Base-by-base conservation (phyloP, 1,140 invertebrate species). In the Plutomurus gul region DNA sequence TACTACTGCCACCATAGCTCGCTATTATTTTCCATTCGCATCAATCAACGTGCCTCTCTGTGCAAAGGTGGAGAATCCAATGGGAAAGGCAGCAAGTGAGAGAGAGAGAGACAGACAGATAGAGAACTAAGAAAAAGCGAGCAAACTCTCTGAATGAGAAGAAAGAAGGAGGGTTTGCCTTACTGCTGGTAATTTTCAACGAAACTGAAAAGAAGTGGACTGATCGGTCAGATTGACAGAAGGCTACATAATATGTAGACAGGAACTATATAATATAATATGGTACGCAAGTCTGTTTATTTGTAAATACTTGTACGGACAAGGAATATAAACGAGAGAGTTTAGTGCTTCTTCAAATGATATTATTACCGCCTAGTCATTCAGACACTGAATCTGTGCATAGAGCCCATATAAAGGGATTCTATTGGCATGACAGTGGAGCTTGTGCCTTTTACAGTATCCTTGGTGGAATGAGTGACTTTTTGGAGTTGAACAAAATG, bases 401-500 rank as follows among this genome's bases (percentile, higher is more conserved):
- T n/a, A n/a, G n/a, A n/a, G n/a, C n/a, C n/a, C n/a, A n/a, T n/a
- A n/a, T n/a, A n/a, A n/a, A n/a, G n/a, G n/a, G 18, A 56, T 30
- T 56, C 10, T 56, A 18, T 25, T 73, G 71, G 8, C 36, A 73
- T 46, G 71, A 73, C 37, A 40, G 18, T 73, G 40, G 40, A 43
- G 27, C 56, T 65, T 65, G 56, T 65, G 56, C 56, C 56, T 65
- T 43, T 36, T 65, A 30, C 30, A 25, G 30, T 36, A 33, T 65
- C 56, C 36, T 65, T 33, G 56, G 56, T 65, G 16, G n/a, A 65
- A 13, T 65, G 56, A 65, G 56, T 65, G 56, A 65, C 56, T 65
- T 60, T 49, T n/a, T 70, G 6, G 71, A 56, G 25, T 76, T 60
- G 43, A 20, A 65, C 46, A 78, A 65, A 65, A 36, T 65, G 30